Evolutionary conservation across 2,888 invertebrate genomes (phyloP), one percentile per base, ranked within the genome.

Genomic region (Electrophaes corylata): DNA sequence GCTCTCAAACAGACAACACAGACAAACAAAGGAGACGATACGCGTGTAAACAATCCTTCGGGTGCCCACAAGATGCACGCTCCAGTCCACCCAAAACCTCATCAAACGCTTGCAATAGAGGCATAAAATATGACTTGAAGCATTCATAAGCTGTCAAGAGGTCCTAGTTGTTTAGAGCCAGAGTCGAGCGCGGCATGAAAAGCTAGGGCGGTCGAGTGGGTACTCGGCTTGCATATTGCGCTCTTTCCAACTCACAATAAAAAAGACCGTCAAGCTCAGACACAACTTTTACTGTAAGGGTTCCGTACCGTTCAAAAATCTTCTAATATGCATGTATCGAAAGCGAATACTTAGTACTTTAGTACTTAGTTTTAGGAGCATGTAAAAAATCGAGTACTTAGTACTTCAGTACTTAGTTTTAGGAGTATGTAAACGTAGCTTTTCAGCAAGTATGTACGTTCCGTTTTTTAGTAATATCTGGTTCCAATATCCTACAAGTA

Each of bases 81-180:
- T 39, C 19, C 23, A 44, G 20, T 44, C 43, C 57, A 52, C 47
- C 49, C 59, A 55, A 54, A 59, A 51, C 46, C 59, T 41, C 50
- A 54, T 57, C 46, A 52, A 52, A 39, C 26, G 37, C 40, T 19
- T 51, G 54, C 51, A 51, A 51, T 43, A 41, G 26, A 52, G 18
- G 59, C 59, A 60, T 60, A 60, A 56, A 60, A 51, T 55, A 55
- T 55, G 54, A 50, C 55, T 43, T 39, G 29, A 45, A 56, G 59
- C 59, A 70, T 71, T 78, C 73, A 73, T 77, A 79, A 81, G 80
- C 80, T 76, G 70, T 77, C 65, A 64, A 84, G 83, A 67, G 74
- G 77, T 71, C 78, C 58, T 79, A 81, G 83, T 84, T 83, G 83
- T 79, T 83, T 83, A 84, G 84, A 73, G 78, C 75, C 55, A 60